Evolutionary conservation across 1,140 invertebrate genomes (phyloP).

Genomic region (Cyclina sinensis): DNA sequence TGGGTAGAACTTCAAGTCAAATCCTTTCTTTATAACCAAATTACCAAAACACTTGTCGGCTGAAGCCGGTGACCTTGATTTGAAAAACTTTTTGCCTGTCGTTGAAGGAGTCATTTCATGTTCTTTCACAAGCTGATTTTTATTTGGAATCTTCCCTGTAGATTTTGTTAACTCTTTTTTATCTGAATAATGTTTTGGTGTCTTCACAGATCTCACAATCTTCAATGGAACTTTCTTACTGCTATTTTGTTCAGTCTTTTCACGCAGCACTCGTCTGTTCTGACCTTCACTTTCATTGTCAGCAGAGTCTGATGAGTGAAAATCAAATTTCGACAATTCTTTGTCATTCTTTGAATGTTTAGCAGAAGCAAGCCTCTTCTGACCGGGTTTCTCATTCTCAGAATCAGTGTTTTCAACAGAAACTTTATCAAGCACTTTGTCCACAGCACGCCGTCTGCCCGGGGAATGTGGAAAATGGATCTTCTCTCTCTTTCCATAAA

Average conservation of each 20-base stretch:
- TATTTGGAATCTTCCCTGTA: conserved; percentile 18
- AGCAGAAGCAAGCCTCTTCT: background rate
- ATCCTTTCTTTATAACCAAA: conserved; percentile 63
- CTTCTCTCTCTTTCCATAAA: conserved; percentile 52
- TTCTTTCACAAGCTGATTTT: background rate
- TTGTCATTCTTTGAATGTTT: background rate
- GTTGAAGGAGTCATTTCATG: conserved; percentile 5
- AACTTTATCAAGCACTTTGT: conserved; percentile 38
- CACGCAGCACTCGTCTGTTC: background rate
- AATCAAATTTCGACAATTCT: conserved; percentile 27
- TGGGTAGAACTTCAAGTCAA: conserved; percentile 62
- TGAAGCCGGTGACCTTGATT: conserved; percentile 39
- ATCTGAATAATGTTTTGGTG: background rate
- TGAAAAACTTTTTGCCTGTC: conserved; percentile 56
- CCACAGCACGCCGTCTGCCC: conserved; percentile 35
- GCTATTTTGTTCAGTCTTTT: conserved; percentile 3
- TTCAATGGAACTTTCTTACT: conserved; percentile 30
- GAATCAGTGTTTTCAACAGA: conserved; percentile 53
- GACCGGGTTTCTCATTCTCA: background rate
- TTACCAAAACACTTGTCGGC: conserved; percentile 53
- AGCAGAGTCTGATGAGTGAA: conserved; percentile 53
- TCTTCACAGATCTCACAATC: background rate
- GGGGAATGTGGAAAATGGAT: conserved; percentile 44
- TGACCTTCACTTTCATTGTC: conserved; percentile 40
- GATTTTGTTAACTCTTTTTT: background rate